Evolutionary conservation across 2,888 invertebrate species (phyloP), one percentile per base, ranked within the genome.

Genomic region (Fabriciana adippe): DNA sequence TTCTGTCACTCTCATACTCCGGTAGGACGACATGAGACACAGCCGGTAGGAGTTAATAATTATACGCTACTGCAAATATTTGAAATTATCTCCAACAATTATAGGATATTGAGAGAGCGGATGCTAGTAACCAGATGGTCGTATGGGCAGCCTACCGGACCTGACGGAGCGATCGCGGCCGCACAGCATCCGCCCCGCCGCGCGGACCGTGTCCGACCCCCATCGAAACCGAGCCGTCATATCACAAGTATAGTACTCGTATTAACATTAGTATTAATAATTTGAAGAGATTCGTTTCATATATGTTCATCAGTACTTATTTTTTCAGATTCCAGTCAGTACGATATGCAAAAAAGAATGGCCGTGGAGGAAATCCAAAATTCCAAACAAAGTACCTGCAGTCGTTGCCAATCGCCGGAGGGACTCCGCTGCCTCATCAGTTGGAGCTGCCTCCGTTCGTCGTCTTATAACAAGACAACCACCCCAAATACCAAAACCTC

Each of bases 401-500:
- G 74, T 76, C 6, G 74, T 76, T 14, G 78, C 81, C 2, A 81
- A 84, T 8, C 90, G 94, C 4, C 92, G 95, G 3, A 91, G 95
- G 16, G 96, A 96, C 77, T 96, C 96, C 0, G 93, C 95, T 64
- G 94, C 95, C 35, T 96, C 96, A 60, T 96, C 96, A 0, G 95
- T 96, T 45, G 96, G 96, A 1, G 96, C 96, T 0, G 95, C 95
- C 0, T 97, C 97, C 1, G 96, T 97, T 13, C 93, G 96, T 4
- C 93, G 96, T 0, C 90, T 97, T 15, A 94, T 97, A 64, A 94
- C 95, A 0, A 76, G 90, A 50, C 90, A 85, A 47, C 91, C 92
- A 0, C 79, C 90, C 81, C 79, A 93, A 87, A 72, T 94, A 83
- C 93, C 94, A 81, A 78, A 91, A 82, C 78, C 93, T 74, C 71